Evolutionary conservation across 2,113 vertebrate species (phyloP), one percentile per base, ranked within the genome.

Genomic region (Petroica traversi): DNA sequence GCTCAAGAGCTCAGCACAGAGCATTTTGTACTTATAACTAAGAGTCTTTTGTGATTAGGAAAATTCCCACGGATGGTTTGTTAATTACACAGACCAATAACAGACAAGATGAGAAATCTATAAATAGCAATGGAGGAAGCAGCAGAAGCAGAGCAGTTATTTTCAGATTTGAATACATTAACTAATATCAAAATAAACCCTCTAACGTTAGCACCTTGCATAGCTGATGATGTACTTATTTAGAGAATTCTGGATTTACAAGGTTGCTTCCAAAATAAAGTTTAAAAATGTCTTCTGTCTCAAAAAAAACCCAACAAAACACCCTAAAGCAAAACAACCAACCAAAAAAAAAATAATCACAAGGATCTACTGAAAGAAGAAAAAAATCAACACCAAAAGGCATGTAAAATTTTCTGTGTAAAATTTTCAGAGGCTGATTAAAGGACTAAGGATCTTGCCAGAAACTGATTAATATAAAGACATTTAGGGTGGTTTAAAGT

Each of bases 21-120:
- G 26, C 1, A 0, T 59, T 89, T 67, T 81, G 41, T 88, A 78
- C 86, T 95, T 81, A 86, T 40, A 81, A 46, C 40, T 68, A 33
- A 95, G 49, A 90, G 68, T 38, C 89, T 92, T 95, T 61, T 91
- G 86, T 89, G 86, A 92, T 91, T 75, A 95, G 84, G 91, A 94
- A 78, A 91, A 95, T 91, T 94, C 85, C 90, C 88, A 79, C 62
- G 58, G 94, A 90, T 62, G 88, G 48, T 57, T 87, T 81, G 48
- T 92, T 95, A 95, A 96, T 97, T 91, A 88, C 69, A 91, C 48
- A 72, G 74, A 54, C 38, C 63, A 73, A 16, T 69, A 96, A 68
- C 31, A 81, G 45, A 13, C 40, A 67, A 80, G 63, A 67, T 59
- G 43, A 94, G 57, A 49, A 51, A 34, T 26, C 76, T 94, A 81